phyloP scores from a whole-genome alignment of 2,113 vertebrate genomes.

The Brachionichthys hirsutus region DNA sequence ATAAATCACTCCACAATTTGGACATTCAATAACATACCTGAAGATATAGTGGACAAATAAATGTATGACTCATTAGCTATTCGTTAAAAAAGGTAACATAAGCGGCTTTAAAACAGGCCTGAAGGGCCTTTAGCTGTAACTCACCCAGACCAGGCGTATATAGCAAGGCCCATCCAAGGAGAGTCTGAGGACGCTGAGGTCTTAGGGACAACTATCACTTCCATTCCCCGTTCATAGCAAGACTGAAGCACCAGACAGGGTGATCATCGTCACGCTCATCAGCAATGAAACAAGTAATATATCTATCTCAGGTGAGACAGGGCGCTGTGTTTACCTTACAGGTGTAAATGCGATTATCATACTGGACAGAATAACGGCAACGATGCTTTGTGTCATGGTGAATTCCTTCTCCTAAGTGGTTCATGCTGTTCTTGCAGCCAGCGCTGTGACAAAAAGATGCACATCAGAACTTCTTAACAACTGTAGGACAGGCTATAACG shows the following conservation, averaged over 20 bases:
- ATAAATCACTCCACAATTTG: conserved; percentile 94
- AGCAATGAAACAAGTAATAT: not conserved
- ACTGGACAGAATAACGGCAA: conserved; percentile 93
- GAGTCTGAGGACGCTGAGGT: conserved; percentile 98
- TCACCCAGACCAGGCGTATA: conserved; percentile 99
- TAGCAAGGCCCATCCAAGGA: conserved; percentile 96
- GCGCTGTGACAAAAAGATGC: conserved; percentile 70
- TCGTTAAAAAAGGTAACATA: conserved; percentile 40
- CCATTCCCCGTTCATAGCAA: conserved; percentile 95
- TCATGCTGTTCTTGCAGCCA: conserved; percentile 98
- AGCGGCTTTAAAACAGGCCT: not conserved
- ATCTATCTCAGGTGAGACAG: not conserved
- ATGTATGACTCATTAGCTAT: not conserved
- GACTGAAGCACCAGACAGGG: conserved; percentile 75
- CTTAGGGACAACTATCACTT: conserved; percentile 95
- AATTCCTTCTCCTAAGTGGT: conserved; percentile 89
- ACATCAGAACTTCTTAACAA: not conserved
- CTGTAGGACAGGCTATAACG: not conserved
- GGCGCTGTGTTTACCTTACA: conserved; percentile 85
- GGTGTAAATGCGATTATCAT: conserved; percentile 95
- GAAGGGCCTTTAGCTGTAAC: conserved; percentile 50
- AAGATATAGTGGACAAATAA: not conserved
- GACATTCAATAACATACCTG: conserved; percentile 98
- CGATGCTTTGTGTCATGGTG: conserved; percentile 89
- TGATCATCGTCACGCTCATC: not conserved